Percentiles rank a stretch among this genome's conserved stretches.
Evolutionary conservation across 2,797 vertebrate species (phyloP).

Genomic region (Zalophus californianus): DNA sequence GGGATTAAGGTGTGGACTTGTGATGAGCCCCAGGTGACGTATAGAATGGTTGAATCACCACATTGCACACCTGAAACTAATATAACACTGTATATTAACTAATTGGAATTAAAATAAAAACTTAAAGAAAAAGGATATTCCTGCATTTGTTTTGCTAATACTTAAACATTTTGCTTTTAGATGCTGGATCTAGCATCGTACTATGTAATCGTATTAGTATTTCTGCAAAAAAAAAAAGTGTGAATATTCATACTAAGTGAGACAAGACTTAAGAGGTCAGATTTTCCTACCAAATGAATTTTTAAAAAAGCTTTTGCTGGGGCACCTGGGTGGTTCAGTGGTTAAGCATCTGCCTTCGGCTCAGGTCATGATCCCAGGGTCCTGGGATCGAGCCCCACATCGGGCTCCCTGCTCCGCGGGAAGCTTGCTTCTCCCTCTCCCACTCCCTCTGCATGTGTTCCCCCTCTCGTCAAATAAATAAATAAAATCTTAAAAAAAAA

Average conservation of each 20-base stretch:
- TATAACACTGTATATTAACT: neutral
- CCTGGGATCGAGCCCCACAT: too few species aligned
- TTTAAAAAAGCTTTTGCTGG: neutral
- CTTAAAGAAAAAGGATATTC: neutral
- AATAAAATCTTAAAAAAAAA: too few species aligned
- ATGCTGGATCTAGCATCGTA: neutral
- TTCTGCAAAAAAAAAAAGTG: slow-evolving; percentile 1
- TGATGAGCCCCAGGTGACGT: neutral
- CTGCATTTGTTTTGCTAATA: neutral
- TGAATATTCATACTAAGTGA: neutral
- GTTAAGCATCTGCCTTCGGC: too few species aligned
- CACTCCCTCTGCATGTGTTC: too few species aligned
- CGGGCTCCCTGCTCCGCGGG: too few species aligned
- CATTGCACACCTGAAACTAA: neutral
- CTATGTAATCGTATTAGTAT: slow-evolving; percentile 1
- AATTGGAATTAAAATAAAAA: neutral
- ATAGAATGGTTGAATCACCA: neutral
- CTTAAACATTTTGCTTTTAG: slow-evolving; percentile 43
- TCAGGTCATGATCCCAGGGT: too few species aligned
- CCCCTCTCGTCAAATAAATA: too few species aligned
- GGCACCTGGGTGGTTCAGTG: too few species aligned
- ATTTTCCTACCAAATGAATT: slow-evolving; percentile 10
- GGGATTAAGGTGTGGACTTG: neutral
- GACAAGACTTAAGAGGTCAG: neutral
- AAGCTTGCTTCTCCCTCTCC: too few species aligned